Conservation (phyloP, 1,140 invertebrate genomes). For the Drosophila repletoides region DNA sequence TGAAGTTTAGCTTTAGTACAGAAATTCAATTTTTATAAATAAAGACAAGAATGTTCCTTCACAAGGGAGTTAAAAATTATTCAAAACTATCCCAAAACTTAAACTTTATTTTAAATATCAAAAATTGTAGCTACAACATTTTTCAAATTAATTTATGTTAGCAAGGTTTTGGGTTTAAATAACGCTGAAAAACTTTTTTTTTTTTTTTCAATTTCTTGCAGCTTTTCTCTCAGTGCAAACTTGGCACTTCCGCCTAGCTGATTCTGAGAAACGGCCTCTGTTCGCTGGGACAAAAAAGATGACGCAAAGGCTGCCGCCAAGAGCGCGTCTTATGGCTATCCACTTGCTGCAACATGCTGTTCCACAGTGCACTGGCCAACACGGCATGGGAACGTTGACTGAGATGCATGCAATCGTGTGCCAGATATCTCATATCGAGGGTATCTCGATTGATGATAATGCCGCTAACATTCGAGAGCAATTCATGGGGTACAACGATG, state of each 20-base stretch:
- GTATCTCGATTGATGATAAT: constrained; percentile 78
- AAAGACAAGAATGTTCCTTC: too few species aligned
- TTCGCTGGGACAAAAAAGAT: constrained; percentile 1
- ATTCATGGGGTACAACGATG: constrained; percentile 85
- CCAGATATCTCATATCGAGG: constrained; percentile 85
- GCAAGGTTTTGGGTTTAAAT: too few species aligned
- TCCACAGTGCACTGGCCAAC: constrained; percentile 83
- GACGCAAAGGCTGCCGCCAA: neutral
- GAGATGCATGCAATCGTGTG: constrained; percentile 88
- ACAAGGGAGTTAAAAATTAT: too few species aligned
- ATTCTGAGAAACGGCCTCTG: constrained; percentile 18
- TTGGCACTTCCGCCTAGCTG: constrained; percentile 10
- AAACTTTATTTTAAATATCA: too few species aligned
- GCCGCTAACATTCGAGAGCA: constrained; percentile 72
- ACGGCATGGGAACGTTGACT: constrained; percentile 85
- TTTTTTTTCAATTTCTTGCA: too few species aligned
- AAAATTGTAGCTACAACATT: too few species aligned
- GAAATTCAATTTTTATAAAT: too few species aligned
- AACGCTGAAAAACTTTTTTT: too few species aligned
- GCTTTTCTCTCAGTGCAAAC: too few species aligned
- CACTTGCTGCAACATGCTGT: neutral
- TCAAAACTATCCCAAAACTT: too few species aligned
- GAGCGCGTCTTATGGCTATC: neutral
- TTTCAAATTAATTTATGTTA: too few species aligned
- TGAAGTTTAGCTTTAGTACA: too few species aligned